These are phyloP conservation scores for Remorina albescens DNA, from an alignment of 2,797 vertebrate genomes.

Conservation along the genomic window DNA sequence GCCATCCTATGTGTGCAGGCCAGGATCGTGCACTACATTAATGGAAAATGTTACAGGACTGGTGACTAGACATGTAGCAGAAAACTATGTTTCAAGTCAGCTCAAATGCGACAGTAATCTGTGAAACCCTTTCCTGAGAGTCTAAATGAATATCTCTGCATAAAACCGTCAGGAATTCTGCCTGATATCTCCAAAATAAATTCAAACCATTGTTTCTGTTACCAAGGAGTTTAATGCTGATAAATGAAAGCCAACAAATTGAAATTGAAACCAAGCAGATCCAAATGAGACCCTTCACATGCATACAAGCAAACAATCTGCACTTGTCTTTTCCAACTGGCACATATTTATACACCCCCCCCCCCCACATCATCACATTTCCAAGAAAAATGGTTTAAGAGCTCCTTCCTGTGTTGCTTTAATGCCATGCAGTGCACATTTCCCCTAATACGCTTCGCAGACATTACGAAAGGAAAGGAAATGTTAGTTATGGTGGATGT, in stretches of 20 bases:
- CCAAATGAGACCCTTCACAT: constrained; percentile 9
- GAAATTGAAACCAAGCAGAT: not conserved
- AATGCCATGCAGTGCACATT: not conserved
- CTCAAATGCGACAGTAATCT: not conserved
- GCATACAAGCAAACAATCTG: constrained; percentile 26
- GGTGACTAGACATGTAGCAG: not conserved
- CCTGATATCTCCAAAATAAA: not conserved
- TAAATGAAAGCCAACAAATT: constrained; percentile 20
- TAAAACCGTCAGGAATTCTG: not conserved
- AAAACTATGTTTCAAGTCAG: not conserved
- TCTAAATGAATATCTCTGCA: constrained; percentile 1
- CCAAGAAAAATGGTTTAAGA: constrained; percentile 7
- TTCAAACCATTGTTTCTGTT: not conserved
- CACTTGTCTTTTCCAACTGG: constrained; percentile 3
- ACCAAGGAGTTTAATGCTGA: not conserved
- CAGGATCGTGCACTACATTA: not conserved
- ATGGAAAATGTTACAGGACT: not conserved
- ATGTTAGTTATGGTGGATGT: not conserved
- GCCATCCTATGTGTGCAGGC: no score
- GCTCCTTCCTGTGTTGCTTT: not conserved
- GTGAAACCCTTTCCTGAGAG: not conserved
- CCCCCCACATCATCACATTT: not conserved
- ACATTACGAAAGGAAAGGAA: constrained; percentile 5
- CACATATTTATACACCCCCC: not conserved
- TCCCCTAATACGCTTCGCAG: not conserved